These are phyloP conservation scores for Rafetus swinhoei DNA, from an alignment of 2,113 vertebrate genomes.

Conservation along the genomic window DNA sequence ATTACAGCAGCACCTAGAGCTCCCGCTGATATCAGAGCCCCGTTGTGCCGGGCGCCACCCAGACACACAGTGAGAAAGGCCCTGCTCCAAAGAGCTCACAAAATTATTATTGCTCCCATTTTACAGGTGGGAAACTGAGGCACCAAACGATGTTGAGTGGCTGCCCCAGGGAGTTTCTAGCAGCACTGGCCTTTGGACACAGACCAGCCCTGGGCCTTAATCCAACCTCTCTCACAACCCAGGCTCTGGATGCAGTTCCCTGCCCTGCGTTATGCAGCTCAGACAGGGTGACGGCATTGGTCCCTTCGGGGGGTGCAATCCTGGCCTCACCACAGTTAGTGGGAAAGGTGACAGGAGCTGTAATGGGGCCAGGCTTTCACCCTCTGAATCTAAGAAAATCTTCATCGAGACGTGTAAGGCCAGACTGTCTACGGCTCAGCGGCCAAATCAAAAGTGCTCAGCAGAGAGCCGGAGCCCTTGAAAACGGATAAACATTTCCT, in stretches of 20 bases:
- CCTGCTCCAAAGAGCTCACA: background rate
- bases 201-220: background rate
- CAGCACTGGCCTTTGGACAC: background rate
- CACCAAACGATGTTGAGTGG: background rate
- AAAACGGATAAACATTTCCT: background rate
- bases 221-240: background rate
- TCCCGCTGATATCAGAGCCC: background rate
- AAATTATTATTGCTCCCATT: background rate
- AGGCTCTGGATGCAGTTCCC: background rate
- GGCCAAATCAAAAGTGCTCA: background rate
- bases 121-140: background rate
- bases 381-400: background rate
- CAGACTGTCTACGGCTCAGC: background rate
- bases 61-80: background rate
- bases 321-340: background rate
- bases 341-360: background rate
- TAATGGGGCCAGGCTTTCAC: background rate
- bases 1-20: background rate
- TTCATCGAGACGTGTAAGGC: background rate
- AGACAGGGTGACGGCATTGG: background rate
- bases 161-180: background rate
- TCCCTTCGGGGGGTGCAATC: background rate
- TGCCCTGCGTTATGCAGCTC: background rate
- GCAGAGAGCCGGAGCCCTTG: background rate
- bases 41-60: rapidly evolving